Evolutionary conservation across 2,797 vertebrate species (phyloP), one percentile per base, ranked within the genome.

Genomic region (Aldrovandia affinis): DNA sequence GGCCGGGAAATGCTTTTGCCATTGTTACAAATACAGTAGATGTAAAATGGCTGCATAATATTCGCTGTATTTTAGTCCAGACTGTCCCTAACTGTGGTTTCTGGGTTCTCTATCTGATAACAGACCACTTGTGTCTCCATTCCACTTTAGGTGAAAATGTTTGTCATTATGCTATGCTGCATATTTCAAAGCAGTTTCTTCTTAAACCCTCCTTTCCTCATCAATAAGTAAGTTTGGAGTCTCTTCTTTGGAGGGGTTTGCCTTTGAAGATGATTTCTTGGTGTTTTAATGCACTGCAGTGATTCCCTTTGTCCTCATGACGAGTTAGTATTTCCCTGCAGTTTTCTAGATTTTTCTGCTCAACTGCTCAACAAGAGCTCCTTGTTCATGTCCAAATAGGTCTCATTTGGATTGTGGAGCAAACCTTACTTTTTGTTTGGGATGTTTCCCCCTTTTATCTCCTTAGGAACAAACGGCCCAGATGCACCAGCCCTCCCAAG

Each of bases 161-260:
- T 90, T 68, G 77, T 80, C 90, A 87, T 91, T 92, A 92, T 94
- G 93, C 91, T 86, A 92, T 90, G 88, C 89, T 90, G 86, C 83
- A 79, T 90, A 89, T 92, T 92, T 94, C 91, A 94, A 94, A 93
- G 90, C 92, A 59, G 90, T 92, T 87, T 91, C 86, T 88, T 89
- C 92, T 92, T 91, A 91, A 90, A 88, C 88, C 89, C 94, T 95
- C 93, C 89, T 93, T 93, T 93, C n/a, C 89, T 90, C 91, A 94
- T 95, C 92, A 94, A 94, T 95, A 95, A 94, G 94, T 94, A 93
- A 92, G 88, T 88, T 88, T 86, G 81, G 89, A 88, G 85, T 89
- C 86, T 88, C 89, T 88, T 88, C 77, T 91, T 91, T 89, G 91
- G n/a, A n/a, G n/a, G n/a, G n/a, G 90, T 93, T 90, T 88, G 86